Evolutionary conservation across 1,140 invertebrate species (phyloP), one percentile per base, ranked within the genome.

Genomic region (Chrysoperla carnea): DNA sequence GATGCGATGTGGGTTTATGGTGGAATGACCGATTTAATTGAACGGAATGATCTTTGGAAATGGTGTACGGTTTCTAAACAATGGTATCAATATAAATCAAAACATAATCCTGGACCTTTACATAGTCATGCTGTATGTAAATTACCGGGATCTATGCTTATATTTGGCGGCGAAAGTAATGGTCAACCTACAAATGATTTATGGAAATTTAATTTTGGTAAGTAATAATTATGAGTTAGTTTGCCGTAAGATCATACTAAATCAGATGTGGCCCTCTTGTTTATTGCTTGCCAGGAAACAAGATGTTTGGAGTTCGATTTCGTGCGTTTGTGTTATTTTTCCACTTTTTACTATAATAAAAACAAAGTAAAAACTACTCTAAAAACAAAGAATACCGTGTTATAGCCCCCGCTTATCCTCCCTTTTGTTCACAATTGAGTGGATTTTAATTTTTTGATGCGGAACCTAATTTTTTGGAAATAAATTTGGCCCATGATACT

Each of bases 131-230:
- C 82, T 28, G 83, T 80, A 1, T 78, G 81, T 46, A 73, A 81
- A 54, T 69, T 85, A 11, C 78, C 79, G 8, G 80, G 77, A 11
- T 81, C 75, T 28, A 83, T 91, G 76, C 68, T 88, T 29, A 67
- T 91, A 11, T 85, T 88, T 62, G 85, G 86, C 1, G 85, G 86
- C 0, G 84, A 89, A 55, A 69, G 72, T 47, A 67, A 68, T 44
- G 84, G 84, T 1, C 66, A 76, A 40, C 65, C 78, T 7, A 75
- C 72, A 12, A 83, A 84, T 57, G 84, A 89, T 51, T 61, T 91
- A 1, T 91, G 87, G 86, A 73, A 81, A 58, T 89, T 85, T 66
- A 81, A 84, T 62, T 88, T 88, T 58, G 76, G 83, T 87, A 69
- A 62, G 59, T 58, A 40, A 17, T 36, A 12, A 12, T 33, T 23